Base-by-base conservation (phyloP, 2,797 vertebrate species). In the Kryptopterus vitreolus region DNA sequence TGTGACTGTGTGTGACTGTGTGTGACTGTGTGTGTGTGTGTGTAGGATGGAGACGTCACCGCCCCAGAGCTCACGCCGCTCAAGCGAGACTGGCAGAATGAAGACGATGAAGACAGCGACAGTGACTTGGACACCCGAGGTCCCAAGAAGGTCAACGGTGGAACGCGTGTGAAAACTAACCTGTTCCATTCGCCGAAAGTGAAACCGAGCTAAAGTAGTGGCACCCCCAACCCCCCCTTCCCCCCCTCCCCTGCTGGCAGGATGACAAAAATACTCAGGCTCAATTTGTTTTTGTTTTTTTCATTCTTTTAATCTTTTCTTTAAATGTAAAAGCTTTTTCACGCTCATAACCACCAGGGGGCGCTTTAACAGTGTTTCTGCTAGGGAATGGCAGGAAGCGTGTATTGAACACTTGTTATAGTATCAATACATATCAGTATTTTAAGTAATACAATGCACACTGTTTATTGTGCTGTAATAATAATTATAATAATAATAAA, bases 1-100 rank as follows among this genome's bases (percentile, higher is more conserved):
- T 50, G 65, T 70, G 74, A 58, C 72, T 62, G 78, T 46, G 79
- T 58, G 77, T 63, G 1, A 31, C 62, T 58, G 78, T 43, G 26
- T 74, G 43, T 53, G 11, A 59, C 33, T 71, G 11, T 70, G 55
- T 72, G 15, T 58, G 26, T 20, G 68, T 33, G 29, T 38, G 22
- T n/a, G 15, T 33, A 76, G 82, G 78, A 80, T 35, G 72, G 82
- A 33, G 78, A 82, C 3, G 29, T 82, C 70, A 78, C 53, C 0
- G 81, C 81, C 3, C 76, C 81, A 50, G 81, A 82, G 24, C 81
- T 78, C 76, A 82, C 81, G 2, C 76, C 76, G 20, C 29, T 68
- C 12, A 82, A 82, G 52, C 22, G 0, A 0, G 76, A 78, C 29
- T 78, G 81, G 76, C 52, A 53, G 11, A 22, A 5, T 3, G 20